Conservation (phyloP, 2,113 vertebrate genomes). For the Psophia crepitans region DNA sequence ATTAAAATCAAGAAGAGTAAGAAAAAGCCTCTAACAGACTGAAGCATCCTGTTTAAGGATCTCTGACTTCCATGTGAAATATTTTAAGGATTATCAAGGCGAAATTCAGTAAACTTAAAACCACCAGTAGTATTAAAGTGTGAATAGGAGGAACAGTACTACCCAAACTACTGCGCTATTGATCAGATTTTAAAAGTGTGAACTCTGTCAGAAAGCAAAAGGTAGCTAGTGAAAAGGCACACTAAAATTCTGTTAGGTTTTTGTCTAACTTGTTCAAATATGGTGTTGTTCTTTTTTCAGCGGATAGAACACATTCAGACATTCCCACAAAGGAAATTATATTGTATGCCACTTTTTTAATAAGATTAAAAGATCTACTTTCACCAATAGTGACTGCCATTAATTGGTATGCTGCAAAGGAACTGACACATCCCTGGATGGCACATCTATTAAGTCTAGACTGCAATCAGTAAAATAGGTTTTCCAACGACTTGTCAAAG, state of each 20-base stretch:
- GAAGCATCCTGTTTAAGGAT: neutral
- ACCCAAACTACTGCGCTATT: neutral
- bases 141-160: neutral
- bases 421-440: slow-evolving; percentile 39
- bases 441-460: slow-evolving; percentile 52
- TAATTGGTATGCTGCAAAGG: slow-evolving; percentile 56
- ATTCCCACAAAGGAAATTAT: slow-evolving; percentile 29
- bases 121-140: neutral
- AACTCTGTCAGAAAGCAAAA: neutral
- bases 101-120: slow-evolving; percentile 26
- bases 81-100: neutral
- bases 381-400: slow-evolving; percentile 35
- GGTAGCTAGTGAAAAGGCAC: neutral
- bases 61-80: neutral
- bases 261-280: neutral
- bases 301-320: neutral
- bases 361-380: slow-evolving; percentile 62
- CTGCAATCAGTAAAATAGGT: slow-evolving; percentile 48
- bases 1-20: neutral
- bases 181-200: neutral
- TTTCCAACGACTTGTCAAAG: slow-evolving; percentile 56
- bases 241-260: neutral
- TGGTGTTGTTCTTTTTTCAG: neutral
- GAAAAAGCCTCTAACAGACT: neutral
- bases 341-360: slow-evolving; percentile 19